A percentile compares a stretch with the other conserved stretches of the same genome.
Conservation (phyloP, 53 echinoderm and acorn worm genomes). For the Astropecten irregularis region DNA sequence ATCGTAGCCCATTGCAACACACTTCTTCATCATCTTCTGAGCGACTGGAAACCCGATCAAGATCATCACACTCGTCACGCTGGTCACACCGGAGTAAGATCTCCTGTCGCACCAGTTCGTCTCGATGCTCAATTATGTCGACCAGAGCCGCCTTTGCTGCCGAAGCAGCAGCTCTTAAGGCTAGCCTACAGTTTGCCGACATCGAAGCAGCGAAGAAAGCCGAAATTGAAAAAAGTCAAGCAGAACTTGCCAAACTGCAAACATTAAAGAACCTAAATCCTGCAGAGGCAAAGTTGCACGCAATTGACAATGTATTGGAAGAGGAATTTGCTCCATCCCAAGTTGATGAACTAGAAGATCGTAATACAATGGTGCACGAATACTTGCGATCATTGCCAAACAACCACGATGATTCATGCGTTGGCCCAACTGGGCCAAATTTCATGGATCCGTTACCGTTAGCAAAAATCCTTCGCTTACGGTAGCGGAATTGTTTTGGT, state of each 20-base stretch:
- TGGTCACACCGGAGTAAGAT: too few relatives aligned
- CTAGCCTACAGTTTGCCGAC: background rate
- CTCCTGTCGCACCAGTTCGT: background rate
- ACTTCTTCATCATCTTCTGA: background rate
- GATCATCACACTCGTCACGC: background rate
- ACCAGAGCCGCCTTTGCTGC: background rate
- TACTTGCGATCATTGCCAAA: background rate
- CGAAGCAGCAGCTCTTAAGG: background rate
- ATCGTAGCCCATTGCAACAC: background rate
- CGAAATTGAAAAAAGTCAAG: background rate
- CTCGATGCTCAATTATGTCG: background rate
- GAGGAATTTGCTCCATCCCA: background rate
- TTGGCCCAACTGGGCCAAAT: too few relatives aligned
- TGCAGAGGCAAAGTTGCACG: background rate
- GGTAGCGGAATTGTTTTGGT: too few relatives aligned
- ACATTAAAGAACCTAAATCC: background rate
- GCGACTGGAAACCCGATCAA: background rate
- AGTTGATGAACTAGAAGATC: background rate
- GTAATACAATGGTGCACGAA: background rate
- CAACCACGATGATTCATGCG: too few relatives aligned
- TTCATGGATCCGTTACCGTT: too few relatives aligned
- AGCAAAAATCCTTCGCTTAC: too few relatives aligned
- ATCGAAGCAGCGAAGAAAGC: background rate
- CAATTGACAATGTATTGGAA: background rate
- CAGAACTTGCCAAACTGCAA: background rate